Base-by-base conservation (phyloP, 2,113 vertebrate genomes). In the Tichodroma muraria region DNA sequence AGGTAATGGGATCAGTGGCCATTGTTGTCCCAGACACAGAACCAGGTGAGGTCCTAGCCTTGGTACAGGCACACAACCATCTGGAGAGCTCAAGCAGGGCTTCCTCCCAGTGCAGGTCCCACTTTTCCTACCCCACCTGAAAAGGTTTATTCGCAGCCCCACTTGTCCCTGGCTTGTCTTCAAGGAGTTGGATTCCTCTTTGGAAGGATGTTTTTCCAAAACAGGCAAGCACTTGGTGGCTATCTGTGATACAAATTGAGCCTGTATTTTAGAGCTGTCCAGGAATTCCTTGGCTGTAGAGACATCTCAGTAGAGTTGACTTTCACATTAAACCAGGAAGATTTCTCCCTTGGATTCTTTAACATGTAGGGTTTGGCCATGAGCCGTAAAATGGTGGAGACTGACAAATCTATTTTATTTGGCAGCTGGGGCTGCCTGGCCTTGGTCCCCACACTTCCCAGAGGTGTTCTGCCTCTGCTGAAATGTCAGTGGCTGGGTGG, bases 401-500 rank as follows among this genome's bases (percentile, higher is more conserved):
- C 33, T 35, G n/a, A 63, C 61, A 60, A 25, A 64, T 45, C 8
- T 15, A 2, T 57, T 52, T 68, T 7, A 15, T 65, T 66, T 30
- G 76, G 66, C 40, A 52, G 5, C 52, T 24, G 20, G 21, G 50
- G 42, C 25, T 38, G 12, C 40, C 8, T 54, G 35, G 27, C n/a
- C 13, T 60, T 61, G 37, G 22, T 60, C 33, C 56, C 31, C 42
- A 2, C 56, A 22, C 10, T 12, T 90, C 22, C 24, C n/a, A 1
- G 33, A 56, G 27, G 45, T 20, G 5, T 64, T 71, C 49, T 80
- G 35, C 57, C 27, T 54, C 45, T 44, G 18, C 69, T 54, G 45
- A 37, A 65, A 6, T 10, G 0, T 20, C 0, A 0, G 38, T 57
- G 78, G 5, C 70, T 56, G 54, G 9, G 3, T 30, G 33, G 25